Conservation (phyloP, 2,797 vertebrate species). For the Sebastes baramenuke region DNA sequence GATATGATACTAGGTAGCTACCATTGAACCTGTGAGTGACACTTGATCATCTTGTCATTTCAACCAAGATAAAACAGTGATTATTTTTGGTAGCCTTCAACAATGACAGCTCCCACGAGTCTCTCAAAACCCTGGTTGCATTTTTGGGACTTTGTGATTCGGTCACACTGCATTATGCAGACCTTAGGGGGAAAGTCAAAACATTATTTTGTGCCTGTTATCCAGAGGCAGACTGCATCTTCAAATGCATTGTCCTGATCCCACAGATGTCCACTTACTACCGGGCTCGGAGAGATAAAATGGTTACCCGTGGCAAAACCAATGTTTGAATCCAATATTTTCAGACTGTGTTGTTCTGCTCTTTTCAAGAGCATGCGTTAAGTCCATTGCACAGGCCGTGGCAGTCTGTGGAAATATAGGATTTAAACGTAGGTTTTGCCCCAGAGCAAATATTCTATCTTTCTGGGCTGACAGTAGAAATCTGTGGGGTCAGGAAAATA, state of each 20-base stretch:
- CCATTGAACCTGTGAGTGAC: background rate
- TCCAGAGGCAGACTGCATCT: constrained; percentile 3
- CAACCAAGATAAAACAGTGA: background rate
- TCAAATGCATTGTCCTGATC: constrained; percentile 18
- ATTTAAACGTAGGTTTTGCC: constrained; percentile 15
- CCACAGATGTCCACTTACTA: background rate
- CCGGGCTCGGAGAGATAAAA: background rate
- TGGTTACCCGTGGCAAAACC: background rate
- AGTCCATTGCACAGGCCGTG: background rate
- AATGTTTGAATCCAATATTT: background rate
- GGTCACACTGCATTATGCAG: background rate
- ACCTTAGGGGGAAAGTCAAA: background rate
- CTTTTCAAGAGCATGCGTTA: background rate
- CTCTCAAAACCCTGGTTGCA: background rate
- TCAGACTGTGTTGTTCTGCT: background rate
- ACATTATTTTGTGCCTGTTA: background rate
- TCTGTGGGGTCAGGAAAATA: constrained; percentile 16
- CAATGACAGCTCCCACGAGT: constrained; percentile 14
- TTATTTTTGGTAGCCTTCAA: constrained; percentile 16
- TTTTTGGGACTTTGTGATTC: background rate
- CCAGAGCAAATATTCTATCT: background rate
- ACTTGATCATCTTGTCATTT: constrained; percentile 9
- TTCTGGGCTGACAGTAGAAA: background rate
- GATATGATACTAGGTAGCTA: background rate
- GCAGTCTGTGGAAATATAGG: constrained; percentile 1